Evolutionary conservation across 2,797 vertebrate species (phyloP).

Genomic region (Hydrolagus colliei): DNA sequence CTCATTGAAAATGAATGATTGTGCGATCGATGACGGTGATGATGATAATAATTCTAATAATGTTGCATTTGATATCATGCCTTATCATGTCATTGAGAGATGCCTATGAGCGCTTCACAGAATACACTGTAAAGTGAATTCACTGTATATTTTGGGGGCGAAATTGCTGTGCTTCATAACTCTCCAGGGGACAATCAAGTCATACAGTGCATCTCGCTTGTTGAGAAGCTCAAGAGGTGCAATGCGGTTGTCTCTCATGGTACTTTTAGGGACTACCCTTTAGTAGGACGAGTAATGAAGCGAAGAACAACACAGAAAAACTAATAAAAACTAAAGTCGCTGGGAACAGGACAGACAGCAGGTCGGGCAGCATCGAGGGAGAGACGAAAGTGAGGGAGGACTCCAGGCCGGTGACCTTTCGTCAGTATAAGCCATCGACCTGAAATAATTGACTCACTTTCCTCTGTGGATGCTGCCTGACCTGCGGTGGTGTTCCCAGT

Average conservation of each 20-base stretch:
- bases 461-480: no score
- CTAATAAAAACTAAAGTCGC: background rate
- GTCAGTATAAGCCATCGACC: no score
- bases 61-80: no score
- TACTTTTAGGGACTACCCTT: background rate
- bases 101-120: no score
- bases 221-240: background rate
- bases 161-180: no score
- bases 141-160: no score
- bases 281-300: background rate
- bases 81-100: no score
- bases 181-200: background rate
- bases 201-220: background rate
- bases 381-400: background rate
- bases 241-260: background rate
- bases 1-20: background rate
- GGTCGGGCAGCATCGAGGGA: background rate
- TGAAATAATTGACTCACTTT: no score
- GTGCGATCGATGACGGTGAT: background rate
- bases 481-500: no score
- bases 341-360: background rate
- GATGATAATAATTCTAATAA: no score
- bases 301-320: background rate
- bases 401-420: background rate
- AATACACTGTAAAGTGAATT: no score